Evolutionary conservation across 2,797 vertebrate species (phyloP).

Genomic region (Lateolabrax maculatus): DNA sequence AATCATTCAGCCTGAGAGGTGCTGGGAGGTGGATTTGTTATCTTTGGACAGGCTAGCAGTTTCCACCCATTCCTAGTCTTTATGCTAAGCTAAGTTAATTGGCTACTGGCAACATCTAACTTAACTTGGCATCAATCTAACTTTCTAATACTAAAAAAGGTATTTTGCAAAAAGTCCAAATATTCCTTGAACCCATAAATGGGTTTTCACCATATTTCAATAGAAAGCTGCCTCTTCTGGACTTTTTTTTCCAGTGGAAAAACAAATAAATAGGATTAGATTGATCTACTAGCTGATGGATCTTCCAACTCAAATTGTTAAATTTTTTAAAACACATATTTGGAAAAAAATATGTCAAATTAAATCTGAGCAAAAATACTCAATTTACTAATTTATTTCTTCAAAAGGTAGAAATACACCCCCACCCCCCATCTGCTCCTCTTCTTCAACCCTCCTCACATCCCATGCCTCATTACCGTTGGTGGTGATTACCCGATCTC

Average conservation of each 20-base stretch:
- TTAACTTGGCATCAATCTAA: neutral
- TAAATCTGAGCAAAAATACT: too few relatives aligned
- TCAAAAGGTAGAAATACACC: neutral
- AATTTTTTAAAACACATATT: too few relatives aligned
- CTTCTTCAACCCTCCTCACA: constrained; percentile 19
- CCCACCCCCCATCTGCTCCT: too few relatives aligned
- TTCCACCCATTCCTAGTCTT: neutral
- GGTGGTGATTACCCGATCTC: constrained; percentile 39
- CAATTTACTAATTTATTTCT: neutral
- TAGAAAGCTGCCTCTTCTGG: too few relatives aligned
- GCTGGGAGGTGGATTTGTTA: neutral
- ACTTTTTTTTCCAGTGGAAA: neutral
- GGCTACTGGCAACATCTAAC: neutral
- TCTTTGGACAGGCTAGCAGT: neutral
- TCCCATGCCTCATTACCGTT: constrained; percentile 66
- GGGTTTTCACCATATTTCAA: neutral
- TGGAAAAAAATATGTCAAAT: too few relatives aligned
- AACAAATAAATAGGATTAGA: neutral
- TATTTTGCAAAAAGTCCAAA: neutral
- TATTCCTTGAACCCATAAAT: neutral
- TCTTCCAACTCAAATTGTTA: neutral
- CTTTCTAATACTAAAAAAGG: too few relatives aligned
- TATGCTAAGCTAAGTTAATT: neutral
- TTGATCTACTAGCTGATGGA: neutral
- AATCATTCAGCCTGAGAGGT: neutral